phyloP scores from a whole-genome alignment of 2,797 vertebrate genomes.

The Poecile montanus region DNA sequence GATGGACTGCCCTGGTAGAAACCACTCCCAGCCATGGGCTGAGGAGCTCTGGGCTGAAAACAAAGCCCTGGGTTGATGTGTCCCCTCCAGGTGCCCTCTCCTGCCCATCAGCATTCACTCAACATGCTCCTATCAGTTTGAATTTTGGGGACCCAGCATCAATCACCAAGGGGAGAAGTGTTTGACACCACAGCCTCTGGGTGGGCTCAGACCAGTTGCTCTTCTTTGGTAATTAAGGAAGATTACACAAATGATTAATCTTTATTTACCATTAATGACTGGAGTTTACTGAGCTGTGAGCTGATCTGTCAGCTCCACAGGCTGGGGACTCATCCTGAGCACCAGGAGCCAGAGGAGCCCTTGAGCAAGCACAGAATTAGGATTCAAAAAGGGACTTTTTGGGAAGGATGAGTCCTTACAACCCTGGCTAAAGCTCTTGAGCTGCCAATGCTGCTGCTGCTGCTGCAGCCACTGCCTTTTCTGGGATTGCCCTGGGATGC shows the following conservation, averaged over 20 bases:
- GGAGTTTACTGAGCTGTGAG: neutral
- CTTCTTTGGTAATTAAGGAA: conserved; percentile 33
- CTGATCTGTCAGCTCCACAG: neutral
- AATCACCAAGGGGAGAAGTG: neutral
- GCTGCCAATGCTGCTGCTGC: neutral
- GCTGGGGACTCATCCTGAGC: neutral
- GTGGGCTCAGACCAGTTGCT: conserved; percentile 36
- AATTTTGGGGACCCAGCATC: conserved; percentile 1
- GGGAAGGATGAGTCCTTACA: neutral
- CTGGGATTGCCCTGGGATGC: neutral
- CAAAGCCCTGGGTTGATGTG: neutral
- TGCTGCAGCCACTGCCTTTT: neutral
- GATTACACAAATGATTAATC: conserved; percentile 28
- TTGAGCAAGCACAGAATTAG: neutral
- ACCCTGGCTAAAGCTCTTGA: neutral
- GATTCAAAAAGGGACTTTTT: neutral
- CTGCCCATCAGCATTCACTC: neutral
- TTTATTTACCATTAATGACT: conserved; percentile 8
- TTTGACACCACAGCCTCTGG: conserved; percentile 6
- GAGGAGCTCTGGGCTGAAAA: neutral
- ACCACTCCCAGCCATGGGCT: neutral
- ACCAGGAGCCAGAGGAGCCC: neutral
- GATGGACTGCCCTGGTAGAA: neutral
- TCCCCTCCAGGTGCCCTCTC: neutral
- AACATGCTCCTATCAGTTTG: neutral